A percentile compares a stretch with the other conserved stretches of the same genome.
Evolutionary conservation across 2,797 vertebrate species (phyloP).

Genomic region (Acanthopagrus latus): DNA sequence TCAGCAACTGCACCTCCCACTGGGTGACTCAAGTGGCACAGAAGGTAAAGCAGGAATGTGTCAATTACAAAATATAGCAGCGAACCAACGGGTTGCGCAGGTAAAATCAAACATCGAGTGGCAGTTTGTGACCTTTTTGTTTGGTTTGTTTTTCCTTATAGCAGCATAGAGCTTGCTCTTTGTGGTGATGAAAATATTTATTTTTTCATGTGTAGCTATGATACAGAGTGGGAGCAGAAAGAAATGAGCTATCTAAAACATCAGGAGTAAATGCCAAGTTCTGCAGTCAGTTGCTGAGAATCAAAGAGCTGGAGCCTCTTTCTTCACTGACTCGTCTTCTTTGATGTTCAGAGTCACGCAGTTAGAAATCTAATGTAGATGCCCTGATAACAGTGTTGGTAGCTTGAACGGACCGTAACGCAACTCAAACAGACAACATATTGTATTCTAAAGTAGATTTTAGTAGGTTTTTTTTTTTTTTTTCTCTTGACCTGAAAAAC

Average conservation of each 20-base stretch:
- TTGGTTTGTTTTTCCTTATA: conserved; percentile 35
- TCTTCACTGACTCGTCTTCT: conserved; percentile 52
- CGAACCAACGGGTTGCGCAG: conserved; percentile 20
- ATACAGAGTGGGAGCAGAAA: conserved; percentile 24
- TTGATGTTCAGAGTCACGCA: conserved; percentile 68
- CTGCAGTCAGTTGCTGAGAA: conserved; percentile 53
- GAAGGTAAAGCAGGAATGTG: conserved; percentile 89
- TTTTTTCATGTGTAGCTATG: conserved; percentile 21
- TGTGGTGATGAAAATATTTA: conserved; percentile 28
- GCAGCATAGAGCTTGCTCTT: conserved; percentile 8
- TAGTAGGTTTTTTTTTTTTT: conserved; percentile 41
- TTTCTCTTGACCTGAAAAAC: conserved; percentile 34
- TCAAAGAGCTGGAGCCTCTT: conserved; percentile 57
- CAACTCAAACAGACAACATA: conserved; percentile 29
- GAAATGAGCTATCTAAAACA: conserved; percentile 51
- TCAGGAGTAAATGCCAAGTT: conserved; percentile 47
- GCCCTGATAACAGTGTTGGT: conserved; percentile 37
- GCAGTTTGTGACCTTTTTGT: conserved; percentile 28
- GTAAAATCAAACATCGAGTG: conserved; percentile 15
- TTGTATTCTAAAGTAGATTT: conserved; percentile 39
- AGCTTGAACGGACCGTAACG: conserved; percentile 27
- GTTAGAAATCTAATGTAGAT: conserved; percentile 57
- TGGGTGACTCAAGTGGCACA: conserved; percentile 98
- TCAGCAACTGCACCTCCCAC: conserved; percentile 98
- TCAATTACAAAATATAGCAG: conserved; percentile 33